Percentiles rank a stretch among this genome's conserved stretches.
Conservation (phyloP, 2,113 vertebrate species). For the Anarhynchus alexandrinus region DNA sequence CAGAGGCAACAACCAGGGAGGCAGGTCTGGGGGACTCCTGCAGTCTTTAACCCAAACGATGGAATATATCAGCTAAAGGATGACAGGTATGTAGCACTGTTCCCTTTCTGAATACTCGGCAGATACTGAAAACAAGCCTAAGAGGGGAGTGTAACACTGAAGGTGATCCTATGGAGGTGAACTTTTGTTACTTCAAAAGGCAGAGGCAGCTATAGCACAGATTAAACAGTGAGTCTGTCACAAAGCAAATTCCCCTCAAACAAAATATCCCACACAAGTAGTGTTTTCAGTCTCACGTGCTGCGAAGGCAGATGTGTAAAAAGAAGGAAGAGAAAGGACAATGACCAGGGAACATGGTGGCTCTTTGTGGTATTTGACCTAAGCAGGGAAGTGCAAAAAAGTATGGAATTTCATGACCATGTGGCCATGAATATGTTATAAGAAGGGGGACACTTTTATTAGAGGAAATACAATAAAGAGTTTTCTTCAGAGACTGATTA, state of each 20-base stretch:
- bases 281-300: background rate
- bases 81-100: background rate
- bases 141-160: background rate
- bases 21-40: background rate
- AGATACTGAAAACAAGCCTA: background rate
- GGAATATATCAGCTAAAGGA: background rate
- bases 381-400: background rate
- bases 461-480: conserved; percentile 8
- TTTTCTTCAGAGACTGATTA: background rate
- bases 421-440: background rate
- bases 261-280: background rate
- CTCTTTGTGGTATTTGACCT: background rate
- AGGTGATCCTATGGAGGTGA: background rate
- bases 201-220: background rate
- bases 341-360: background rate
- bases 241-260: background rate
- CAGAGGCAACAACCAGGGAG: background rate
- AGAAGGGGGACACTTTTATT: background rate
- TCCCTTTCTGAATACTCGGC: background rate
- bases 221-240: background rate
- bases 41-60: background rate
- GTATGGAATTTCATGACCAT: background rate
- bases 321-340: background rate
- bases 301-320: background rate
- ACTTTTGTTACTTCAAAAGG: background rate